Percentiles rank a stretch among this genome's conserved stretches.
phyloP scores from a whole-genome alignment of 2,797 vertebrate species.

The Heterohyrax brucei region DNA sequence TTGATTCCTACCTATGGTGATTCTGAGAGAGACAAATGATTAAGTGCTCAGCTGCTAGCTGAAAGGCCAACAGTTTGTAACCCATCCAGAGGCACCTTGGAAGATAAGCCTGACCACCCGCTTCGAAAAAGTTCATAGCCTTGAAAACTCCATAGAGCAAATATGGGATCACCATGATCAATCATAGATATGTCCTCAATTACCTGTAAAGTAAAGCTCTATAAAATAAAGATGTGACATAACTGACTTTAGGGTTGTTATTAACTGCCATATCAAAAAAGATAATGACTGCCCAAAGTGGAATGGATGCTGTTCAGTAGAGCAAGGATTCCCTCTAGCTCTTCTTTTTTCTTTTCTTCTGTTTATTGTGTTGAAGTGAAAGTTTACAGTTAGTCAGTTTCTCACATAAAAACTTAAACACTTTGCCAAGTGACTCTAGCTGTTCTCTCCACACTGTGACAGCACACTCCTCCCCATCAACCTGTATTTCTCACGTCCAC shows the following conservation, averaged over 20 bases:
- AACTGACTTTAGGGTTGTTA: background rate
- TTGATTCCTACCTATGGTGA: background rate
- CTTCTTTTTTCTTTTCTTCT: background rate
- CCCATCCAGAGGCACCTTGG: background rate
- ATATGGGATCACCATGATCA: background rate
- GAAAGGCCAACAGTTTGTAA: background rate
- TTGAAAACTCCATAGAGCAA: background rate
- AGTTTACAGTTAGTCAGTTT: no score
- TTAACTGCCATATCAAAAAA: background rate
- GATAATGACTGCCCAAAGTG: background rate
- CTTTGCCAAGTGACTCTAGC: no score
- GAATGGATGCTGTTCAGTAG: background rate
- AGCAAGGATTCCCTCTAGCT: background rate
- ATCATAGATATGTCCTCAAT: background rate
- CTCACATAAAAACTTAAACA: no score
- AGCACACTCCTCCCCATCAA: no score
- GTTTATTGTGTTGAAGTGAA: no score
- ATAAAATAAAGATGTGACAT: background rate
- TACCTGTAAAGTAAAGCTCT: constrained; percentile 4
- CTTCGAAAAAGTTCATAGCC: no score
- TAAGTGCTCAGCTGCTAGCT: background rate
- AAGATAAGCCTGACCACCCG: background rate
- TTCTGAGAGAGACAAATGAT: background rate
- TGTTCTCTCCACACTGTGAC: no score
- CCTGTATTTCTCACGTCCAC: no score